phyloP scores from a whole-genome alignment of 2,888 invertebrate genomes.

The Druceiella hillmani region DNA sequence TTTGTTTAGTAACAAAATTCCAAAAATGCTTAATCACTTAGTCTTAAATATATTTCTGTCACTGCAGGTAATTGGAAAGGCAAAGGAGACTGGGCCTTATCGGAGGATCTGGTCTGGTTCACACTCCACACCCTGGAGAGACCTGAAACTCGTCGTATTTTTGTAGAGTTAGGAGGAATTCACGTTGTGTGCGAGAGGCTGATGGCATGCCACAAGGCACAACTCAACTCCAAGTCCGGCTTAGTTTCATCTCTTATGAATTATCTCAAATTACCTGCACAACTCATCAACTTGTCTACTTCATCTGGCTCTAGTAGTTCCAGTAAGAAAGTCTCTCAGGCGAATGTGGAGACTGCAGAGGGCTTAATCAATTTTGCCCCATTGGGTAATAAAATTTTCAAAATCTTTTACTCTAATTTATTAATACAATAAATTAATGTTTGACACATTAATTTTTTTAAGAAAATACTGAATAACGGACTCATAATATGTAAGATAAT shows the following conservation, averaged over 20 bases:
- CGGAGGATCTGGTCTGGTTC: constrained; percentile 83
- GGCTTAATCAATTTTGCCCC: constrained; percentile 88
- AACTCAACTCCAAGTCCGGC: constrained; percentile 64
- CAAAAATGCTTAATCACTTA: not conserved
- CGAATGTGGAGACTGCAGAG: constrained; percentile 60
- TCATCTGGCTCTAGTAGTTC: constrained; percentile 38
- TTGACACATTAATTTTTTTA: too few relatives aligned
- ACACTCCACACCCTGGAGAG: constrained; percentile 74
- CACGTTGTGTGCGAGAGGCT: constrained; percentile 73
- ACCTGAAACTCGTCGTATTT: constrained; percentile 66
- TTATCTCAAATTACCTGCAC: constrained; percentile 51
- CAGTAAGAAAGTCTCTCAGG: constrained; percentile 41
- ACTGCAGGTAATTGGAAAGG: constrained; percentile 7
- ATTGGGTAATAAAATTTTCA: constrained; percentile 48
- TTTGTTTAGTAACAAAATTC: not conserved
- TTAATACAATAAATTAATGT: too few relatives aligned
- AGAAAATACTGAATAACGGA: too few relatives aligned
- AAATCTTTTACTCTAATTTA: too few relatives aligned
- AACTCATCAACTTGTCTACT: constrained; percentile 47
- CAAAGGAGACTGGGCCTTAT: constrained; percentile 44
- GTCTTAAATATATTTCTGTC: not conserved
- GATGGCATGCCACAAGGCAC: constrained; percentile 65
- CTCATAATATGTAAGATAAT: too few relatives aligned
- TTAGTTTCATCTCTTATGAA: constrained; percentile 62
- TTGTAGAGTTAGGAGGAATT: constrained; percentile 71